phyloP scores from a whole-genome alignment of 2,888 invertebrate genomes.

The Rhagonycha lutea region DNA sequence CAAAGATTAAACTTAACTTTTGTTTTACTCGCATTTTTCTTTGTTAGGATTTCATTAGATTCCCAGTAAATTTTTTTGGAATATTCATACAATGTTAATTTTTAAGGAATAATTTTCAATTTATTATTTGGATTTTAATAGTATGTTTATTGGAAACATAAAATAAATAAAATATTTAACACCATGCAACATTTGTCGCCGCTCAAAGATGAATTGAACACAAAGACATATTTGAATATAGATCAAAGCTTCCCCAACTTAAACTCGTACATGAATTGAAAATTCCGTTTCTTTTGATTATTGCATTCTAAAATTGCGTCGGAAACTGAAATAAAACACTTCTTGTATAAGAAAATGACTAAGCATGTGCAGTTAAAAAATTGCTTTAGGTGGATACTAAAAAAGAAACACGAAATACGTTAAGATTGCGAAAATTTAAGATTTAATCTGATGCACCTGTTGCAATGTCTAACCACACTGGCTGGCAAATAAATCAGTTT shows the following conservation, averaged over 20 bases:
- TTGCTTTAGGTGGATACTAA: not conserved
- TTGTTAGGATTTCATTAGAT: not conserved
- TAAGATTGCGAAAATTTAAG: constrained; percentile 40
- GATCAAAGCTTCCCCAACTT: constrained; percentile 42
- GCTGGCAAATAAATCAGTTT: constrained; percentile 48
- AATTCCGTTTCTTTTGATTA: constrained; percentile 50
- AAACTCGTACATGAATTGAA: constrained; percentile 43
- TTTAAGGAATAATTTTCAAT: not conserved
- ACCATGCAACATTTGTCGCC: constrained; percentile 19
- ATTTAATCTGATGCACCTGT: constrained; percentile 46
- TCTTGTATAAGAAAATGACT: not conserved
- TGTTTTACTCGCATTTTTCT: too few species aligned
- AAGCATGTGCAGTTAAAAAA: not conserved
- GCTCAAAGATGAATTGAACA: constrained; percentile 39
- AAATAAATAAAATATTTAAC: not conserved
- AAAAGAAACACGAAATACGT: constrained; percentile 7
- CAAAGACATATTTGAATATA: constrained; percentile 50
- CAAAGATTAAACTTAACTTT: not conserved
- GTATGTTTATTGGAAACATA: not conserved
- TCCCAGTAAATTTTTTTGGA: too few species aligned
- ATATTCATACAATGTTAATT: too few species aligned
- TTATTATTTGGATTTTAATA: not conserved
- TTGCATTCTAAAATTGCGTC: constrained; percentile 45
- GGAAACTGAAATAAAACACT: constrained; percentile 45
- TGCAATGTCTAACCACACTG: constrained; percentile 46